Base-by-base conservation (phyloP, 2,113 vertebrate species). In the Malaclemys terrapin region DNA sequence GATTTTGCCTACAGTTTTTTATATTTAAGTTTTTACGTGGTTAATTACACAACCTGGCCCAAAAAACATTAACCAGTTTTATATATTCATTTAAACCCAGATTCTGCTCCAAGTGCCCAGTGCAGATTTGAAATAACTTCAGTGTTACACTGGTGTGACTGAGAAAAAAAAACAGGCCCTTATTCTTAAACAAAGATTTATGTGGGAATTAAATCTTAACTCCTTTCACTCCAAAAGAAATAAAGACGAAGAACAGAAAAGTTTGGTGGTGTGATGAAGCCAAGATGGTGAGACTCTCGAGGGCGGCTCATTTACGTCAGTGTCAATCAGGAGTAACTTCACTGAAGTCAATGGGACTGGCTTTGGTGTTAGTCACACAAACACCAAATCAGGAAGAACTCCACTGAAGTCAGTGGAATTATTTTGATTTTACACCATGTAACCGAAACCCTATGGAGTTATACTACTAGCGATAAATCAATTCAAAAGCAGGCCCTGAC, bases 171-270 rank as follows among this genome's bases (percentile, higher is more conserved):
- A 45, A 35, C 82, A 93, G 90, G 50, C 57, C 57, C 86, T 85
- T 80, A 50, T 93, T 96, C 85, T 0, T 14, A 95, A 88, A 88
- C 86, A 83, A 86, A 12, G 75, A 95, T 11, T 92, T 90, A 85
- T 76, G 80, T 88, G 52, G 69, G 93, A 96, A 94, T 86, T 90
- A 95, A 95, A 83, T 94, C 95, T 85, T 96, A 96, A 96, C 96
- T 95, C 93, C 27, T 92, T 95, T 89, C 91, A 91, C 88, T 89
- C 96, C 79, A 49, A 94, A 88, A 96, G 35, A 69, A 69, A 69
- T n/a, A 17, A 92, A 92, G 85, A 89, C 81, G 57, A 95, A 87
- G 82, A 90, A 47, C 85, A 91, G 90, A 85, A 95, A 93, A 95
- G 86, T 80, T 95, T 92, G 79, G 84, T 94, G 59, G 84, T 91